A percentile compares a stretch with the other conserved stretches of the same genome.
These are phyloP conservation scores for Gnatocerus cornutus DNA, from an alignment of 2,888 invertebrate species.

Conservation along the genomic window DNA sequence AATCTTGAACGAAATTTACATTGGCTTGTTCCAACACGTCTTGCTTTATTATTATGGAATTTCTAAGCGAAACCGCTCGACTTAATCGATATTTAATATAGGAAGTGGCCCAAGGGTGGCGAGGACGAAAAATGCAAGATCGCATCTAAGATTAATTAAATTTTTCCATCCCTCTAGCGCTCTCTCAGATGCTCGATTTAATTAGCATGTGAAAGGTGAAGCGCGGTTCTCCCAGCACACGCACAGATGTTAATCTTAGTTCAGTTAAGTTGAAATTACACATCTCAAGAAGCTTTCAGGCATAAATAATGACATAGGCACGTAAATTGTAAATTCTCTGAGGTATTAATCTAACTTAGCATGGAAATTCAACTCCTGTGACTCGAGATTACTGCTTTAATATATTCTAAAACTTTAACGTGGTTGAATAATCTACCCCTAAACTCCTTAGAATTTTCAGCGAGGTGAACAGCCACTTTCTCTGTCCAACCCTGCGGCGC, in stretches of 20 bases:
- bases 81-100: constrained; percentile 54
- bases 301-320: constrained; percentile 71
- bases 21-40: constrained; percentile 55
- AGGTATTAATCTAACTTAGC: constrained; percentile 73
- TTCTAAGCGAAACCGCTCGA: constrained; percentile 46
- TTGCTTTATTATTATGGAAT: constrained; percentile 57
- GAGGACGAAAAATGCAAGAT: no score
- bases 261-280: constrained; percentile 69
- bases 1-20: constrained; percentile 51
- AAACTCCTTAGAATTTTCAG: constrained; percentile 27
- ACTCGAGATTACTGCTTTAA: constrained; percentile 72
- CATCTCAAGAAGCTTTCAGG: constrained; percentile 70
- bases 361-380: constrained; percentile 71
- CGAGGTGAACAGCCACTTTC: constrained; percentile 1
- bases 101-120: background rate
- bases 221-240: constrained; percentile 20
- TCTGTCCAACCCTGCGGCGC: background rate
- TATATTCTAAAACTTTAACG: constrained; percentile 71
- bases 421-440: constrained; percentile 66
- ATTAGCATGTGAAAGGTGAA: constrained; percentile 27
- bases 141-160: background rate
- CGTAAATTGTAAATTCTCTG: constrained; percentile 71
- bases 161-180: constrained; percentile 9
- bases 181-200: constrained; percentile 13
- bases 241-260: constrained; percentile 67